Conservation (phyloP, 2,888 invertebrate species). For the Ommatoiulus sabulosus region DNA sequence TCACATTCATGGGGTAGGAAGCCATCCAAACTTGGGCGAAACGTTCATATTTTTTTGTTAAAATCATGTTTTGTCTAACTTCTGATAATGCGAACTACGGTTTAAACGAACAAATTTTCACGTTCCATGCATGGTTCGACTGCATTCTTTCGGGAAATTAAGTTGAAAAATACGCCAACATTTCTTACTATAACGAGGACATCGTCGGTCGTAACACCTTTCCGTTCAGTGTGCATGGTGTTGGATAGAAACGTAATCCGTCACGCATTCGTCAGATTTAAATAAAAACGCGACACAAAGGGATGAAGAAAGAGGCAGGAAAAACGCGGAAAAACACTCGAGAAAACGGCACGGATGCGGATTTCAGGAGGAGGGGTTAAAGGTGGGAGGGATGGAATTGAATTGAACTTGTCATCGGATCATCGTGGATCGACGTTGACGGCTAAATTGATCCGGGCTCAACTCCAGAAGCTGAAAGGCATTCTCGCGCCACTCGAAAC, state of each 20-base stretch:
- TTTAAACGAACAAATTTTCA: too few species aligned
- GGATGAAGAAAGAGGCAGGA: background rate
- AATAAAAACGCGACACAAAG: background rate
- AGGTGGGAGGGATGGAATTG: background rate
- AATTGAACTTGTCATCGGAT: background rate
- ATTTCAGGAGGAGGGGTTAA: background rate
- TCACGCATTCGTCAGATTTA: background rate
- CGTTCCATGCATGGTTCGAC: too few species aligned
- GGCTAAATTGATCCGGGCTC: background rate
- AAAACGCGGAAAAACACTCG: background rate
- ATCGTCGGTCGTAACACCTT: too few species aligned
- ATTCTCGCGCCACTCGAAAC: background rate
- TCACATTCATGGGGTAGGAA: too few species aligned
- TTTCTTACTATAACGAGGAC: too few species aligned
- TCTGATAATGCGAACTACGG: too few species aligned
- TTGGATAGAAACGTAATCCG: background rate
- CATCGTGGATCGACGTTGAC: background rate
- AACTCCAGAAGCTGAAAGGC: constrained; percentile 1
- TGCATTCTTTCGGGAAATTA: too few species aligned
- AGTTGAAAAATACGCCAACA: too few species aligned
- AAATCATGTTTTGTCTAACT: too few species aligned
- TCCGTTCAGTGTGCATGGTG: background rate
- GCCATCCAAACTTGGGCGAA: too few species aligned
- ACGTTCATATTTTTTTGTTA: too few species aligned
- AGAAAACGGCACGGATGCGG: background rate